phyloP scores from a whole-genome alignment of 2,113 vertebrate genomes.

The Aphelocoma coerulescens region DNA sequence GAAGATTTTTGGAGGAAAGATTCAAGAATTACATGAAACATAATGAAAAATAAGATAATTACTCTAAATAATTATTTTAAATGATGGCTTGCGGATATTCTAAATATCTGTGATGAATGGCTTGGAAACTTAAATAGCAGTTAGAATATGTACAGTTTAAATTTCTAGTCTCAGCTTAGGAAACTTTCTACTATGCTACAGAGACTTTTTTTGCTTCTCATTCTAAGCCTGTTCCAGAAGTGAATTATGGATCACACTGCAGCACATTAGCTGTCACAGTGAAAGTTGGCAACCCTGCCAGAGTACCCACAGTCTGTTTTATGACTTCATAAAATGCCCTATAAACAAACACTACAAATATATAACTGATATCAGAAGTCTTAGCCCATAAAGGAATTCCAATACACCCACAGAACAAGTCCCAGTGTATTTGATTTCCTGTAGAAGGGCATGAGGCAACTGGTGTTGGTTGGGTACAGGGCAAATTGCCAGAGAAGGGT shows the following conservation, averaged over 20 bases:
- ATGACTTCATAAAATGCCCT: background rate
- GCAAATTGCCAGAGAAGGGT: background rate
- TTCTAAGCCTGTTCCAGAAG: background rate
- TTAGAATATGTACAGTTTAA: background rate
- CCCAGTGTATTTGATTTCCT: background rate
- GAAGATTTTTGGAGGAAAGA: background rate
- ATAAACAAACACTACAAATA: background rate
- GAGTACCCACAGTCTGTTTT: background rate
- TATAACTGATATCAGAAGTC: background rate
- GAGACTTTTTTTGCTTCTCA: background rate
- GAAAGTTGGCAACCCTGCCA: background rate
- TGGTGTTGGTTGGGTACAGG: background rate
- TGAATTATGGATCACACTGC: background rate
- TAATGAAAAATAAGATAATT: background rate
- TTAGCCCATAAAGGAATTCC: background rate
- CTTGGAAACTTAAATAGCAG: background rate
- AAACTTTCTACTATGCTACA: background rate
- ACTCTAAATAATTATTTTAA: background rate
- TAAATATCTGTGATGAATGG: background rate
- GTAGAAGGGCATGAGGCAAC: accelerated
- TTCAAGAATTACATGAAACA: background rate
- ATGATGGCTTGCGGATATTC: background rate
- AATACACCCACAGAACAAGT: background rate
- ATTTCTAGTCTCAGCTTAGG: background rate
- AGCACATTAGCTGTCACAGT: background rate